Evolutionary conservation across 2,113 vertebrate genomes (phyloP).

Genomic region (Tylochromis polylepis): DNA sequence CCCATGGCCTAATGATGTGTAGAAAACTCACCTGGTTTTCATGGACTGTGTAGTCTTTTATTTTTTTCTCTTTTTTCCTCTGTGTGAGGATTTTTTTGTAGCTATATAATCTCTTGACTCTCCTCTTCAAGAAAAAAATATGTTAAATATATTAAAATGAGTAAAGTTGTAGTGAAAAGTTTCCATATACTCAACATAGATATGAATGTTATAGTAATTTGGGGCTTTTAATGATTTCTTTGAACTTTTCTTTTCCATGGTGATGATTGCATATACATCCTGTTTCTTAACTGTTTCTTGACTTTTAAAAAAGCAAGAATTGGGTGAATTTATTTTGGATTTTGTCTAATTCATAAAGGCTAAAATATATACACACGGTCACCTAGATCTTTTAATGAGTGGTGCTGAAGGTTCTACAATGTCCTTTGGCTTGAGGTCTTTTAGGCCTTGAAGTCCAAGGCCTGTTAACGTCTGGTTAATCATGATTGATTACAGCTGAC

Average conservation of each 20-base stretch:
- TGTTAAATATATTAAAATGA: not conserved
- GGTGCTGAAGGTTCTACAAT: rapidly evolving
- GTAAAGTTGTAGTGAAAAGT: not conserved
- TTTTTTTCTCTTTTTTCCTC: not conserved
- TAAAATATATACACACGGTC: not conserved
- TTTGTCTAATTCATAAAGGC: not conserved
- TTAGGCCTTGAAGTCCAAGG: not conserved
- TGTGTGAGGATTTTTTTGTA: not conserved
- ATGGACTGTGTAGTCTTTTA: not conserved
- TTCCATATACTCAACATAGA: not conserved
- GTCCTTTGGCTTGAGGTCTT: not conserved
- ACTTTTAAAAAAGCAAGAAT: not conserved
- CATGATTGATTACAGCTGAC: not conserved
- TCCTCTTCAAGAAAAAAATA: not conserved
- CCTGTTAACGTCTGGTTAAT: not conserved
- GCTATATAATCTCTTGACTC: not conserved
- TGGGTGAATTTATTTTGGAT: not conserved
- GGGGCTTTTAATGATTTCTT: not conserved
- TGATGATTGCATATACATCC: not conserved
- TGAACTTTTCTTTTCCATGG: not conserved
- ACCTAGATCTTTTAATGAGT: not conserved
- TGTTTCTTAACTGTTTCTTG: not conserved
- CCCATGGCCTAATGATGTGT: slow-evolving; percentile 17
- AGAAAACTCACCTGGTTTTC: slow-evolving; percentile 23
- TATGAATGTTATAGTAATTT: not conserved